A percentile compares a stretch with the other conserved stretches of the same genome.
These are phyloP conservation scores for Pterocles gutturalis DNA, from an alignment of 2,113 vertebrate species.

Conservation along the genomic window DNA sequence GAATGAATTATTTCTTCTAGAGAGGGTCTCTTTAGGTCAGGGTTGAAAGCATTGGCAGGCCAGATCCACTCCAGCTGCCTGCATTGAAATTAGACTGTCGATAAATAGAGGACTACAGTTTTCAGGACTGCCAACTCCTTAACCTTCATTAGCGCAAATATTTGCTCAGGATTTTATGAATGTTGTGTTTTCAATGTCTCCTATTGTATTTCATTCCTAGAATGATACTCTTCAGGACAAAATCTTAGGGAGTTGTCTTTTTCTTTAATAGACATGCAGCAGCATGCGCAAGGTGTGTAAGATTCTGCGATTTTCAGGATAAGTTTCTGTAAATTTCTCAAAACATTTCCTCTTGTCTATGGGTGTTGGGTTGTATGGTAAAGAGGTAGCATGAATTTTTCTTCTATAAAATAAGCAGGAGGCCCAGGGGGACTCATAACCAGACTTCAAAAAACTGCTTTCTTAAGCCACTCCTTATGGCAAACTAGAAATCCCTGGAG, in stretches of 20 bases:
- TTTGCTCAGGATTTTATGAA: slow-evolving; percentile 65
- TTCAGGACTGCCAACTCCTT: slow-evolving; percentile 64
- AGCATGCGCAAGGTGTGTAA: not conserved
- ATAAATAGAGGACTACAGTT: slow-evolving; percentile 67
- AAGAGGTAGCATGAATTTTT: slow-evolving; percentile 47
- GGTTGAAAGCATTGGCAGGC: slow-evolving; percentile 30
- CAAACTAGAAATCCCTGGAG: slow-evolving; percentile 34
- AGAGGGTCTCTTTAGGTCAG: slow-evolving; percentile 69
- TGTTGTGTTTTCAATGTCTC: slow-evolving; percentile 37
- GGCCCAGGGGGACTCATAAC: slow-evolving; percentile 27
- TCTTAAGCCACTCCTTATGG: slow-evolving; percentile 63
- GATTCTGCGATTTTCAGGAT: not conserved
- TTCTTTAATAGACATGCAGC: not conserved
- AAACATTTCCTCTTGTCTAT: not conserved
- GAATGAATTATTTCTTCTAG: slow-evolving; percentile 72
- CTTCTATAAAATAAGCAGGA: slow-evolving; percentile 54
- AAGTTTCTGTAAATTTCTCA: not conserved
- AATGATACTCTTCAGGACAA: not conserved
- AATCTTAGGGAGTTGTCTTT: not conserved
- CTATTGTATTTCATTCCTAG: slow-evolving; percentile 10
- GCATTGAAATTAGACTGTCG: slow-evolving; percentile 18
- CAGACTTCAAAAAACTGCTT: slow-evolving; percentile 59
- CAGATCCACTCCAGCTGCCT: slow-evolving; percentile 31
- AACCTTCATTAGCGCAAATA: slow-evolving; percentile 74
- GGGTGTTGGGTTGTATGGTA: not conserved